Base-by-base conservation (phyloP, 2,888 invertebrate species). In the Kryphioiulus occultus region DNA sequence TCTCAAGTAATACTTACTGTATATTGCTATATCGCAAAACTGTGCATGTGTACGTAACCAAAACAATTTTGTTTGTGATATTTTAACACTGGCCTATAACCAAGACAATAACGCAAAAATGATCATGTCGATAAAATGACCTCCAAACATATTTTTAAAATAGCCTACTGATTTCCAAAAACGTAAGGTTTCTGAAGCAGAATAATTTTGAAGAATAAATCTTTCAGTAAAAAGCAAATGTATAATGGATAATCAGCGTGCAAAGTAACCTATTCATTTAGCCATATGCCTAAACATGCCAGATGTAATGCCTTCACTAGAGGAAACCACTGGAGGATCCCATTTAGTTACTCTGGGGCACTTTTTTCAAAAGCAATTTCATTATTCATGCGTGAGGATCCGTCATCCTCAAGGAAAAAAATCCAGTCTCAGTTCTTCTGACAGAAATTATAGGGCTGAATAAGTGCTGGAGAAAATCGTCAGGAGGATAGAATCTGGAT, bases 381-480 rank as follows among this genome's bases (percentile, higher is more conserved):
- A 78, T 78, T 78, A 78, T 78, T 78, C 78, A 78, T 78, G 78
- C 78, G 26, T 30, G 78, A 30, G 78, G 26, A 78, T 78, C 78
- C 78, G 30, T 78, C 78, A 78, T 78, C 78, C 78, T 78, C 78
- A 78, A 78, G 78, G 78, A 78, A 78, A 78, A 78, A 78, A 78
- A 78, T 78, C 78, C 30, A 78, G 78, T 30, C 30, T 30, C 78
- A 10, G 30, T 78, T 78, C 26, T 78, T 78, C 78, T 78, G 78
- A 78, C 78, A 78, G 78, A 30, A 78, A 78, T 78, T 78, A 78
- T 78, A 78, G 12, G 78, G 78, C 78, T 78, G 78, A 30, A 78
- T 30, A 78, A 78, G 30, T 30, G 30, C 78, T 78, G 78, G 78
- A 78, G 78, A 78, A 78, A 78, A 78, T 78, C 78, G 78, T 78